Evolutionary conservation across 1,140 invertebrate genomes (phyloP), one percentile per base, ranked within the genome.

Genomic region (Notospermus geniculatus): DNA sequence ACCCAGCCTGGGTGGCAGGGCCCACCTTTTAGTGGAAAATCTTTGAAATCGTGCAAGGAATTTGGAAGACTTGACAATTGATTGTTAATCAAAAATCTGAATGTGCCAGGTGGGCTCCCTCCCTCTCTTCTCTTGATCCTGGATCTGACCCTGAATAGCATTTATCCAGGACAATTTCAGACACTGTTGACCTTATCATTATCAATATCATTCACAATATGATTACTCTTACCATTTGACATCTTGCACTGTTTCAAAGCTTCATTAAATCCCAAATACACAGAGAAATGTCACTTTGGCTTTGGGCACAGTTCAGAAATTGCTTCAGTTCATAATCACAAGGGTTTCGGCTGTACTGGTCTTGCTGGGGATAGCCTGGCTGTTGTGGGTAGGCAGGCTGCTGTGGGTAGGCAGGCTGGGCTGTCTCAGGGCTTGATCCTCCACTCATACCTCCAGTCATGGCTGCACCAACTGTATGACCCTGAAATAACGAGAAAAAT

Each of bases 271-370:
- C 78, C 78, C 50, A 36, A 36, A 71, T 64, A 57, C 80, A 81
- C 19, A 80, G 68, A 5, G 73, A 68, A 32, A 81, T 68, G 57
- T 81, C 80, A 25, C 63, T 50, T 54, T 80, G 73, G 22, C 60
- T 72, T 43, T 79, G 73, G 15, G 80, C 71, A 65, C 82, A 83
- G 29, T 83, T 72, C 17, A 83, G 57, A 64, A 83, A 83, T 60
- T 82, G 79, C 58, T 79, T 71, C 29, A 83, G 70, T 63, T 83
- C 78, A 53, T 69, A 72, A 60, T 78, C 71, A 68, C 82, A 83
- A 5, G 80, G 76, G 27, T 70, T 69, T 7, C 43, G 29, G 17
- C 68, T 53, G 23, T 70, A 57, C 52, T 75, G 68, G 53, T 74
- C 68, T 43, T 71, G 60, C 15, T n/a, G n/a, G n/a, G n/a, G n/a